These are phyloP conservation scores for Hyposmocoma kahamanoa DNA, from an alignment of 1,140 invertebrate species.

Conservation along the genomic window DNA sequence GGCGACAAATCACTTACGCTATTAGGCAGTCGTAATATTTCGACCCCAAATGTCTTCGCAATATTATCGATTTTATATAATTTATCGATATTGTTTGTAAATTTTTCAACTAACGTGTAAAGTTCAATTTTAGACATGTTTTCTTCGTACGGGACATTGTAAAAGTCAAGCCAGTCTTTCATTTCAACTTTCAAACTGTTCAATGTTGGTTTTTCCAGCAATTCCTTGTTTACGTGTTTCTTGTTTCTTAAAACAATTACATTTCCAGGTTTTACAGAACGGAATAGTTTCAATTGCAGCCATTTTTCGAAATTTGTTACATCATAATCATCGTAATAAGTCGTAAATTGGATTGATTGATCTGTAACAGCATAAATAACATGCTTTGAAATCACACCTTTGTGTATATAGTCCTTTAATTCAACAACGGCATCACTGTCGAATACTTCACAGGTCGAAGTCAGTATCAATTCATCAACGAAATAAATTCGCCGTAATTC, in stretches of 20 bases:
- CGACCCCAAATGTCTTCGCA: slow-evolving; percentile 14
- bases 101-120: slow-evolving; percentile 18
- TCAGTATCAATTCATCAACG: slow-evolving; percentile 12
- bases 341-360: slow-evolving; percentile 6
- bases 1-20: slow-evolving; percentile 21
- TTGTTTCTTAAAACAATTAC: neutral
- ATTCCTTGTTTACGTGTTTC: neutral
- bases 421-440: neutral
- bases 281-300: slow-evolving; percentile 10
- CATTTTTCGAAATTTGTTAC: slow-evolving; percentile 13
- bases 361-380: slow-evolving; percentile 18
- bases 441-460: neutral
- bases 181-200: slow-evolving; percentile 27
- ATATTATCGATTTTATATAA: slow-evolving; percentile 21
- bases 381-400: slow-evolving; percentile 1
- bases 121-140: slow-evolving; percentile 27
- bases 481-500: slow-evolving; percentile 16
- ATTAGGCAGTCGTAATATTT: slow-evolving; percentile 22
- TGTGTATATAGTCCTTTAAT: slow-evolving; percentile 1
- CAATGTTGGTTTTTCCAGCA: slow-evolving; percentile 10
- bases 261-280: neutral
- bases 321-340: slow-evolving; percentile 1
- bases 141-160: slow-evolving; percentile 17
- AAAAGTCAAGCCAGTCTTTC: slow-evolving; percentile 24
- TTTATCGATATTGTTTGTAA: slow-evolving; percentile 19